A percentile compares a stretch with the other conserved stretches of the same genome.
These are phyloP conservation scores for Balanococcus diminutus DNA, from an alignment of 2,888 invertebrate genomes.

Conservation along the genomic window DNA sequence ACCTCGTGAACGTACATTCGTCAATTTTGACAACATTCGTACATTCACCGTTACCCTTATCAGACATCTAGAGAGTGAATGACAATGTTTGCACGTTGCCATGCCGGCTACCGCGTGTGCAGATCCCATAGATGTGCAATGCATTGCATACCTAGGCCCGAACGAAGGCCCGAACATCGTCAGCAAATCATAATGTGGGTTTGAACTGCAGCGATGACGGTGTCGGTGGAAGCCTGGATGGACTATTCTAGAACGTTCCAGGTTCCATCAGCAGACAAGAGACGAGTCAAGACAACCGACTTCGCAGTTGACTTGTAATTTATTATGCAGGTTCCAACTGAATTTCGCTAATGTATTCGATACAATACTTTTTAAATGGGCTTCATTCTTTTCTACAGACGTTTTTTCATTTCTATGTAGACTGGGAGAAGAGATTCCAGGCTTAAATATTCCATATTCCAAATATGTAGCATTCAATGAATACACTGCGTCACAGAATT, in stretches of 20 bases:
- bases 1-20: background rate
- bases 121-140: too few relatives aligned
- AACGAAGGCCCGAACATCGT: background rate
- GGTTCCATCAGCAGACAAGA: background rate
- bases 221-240: too few relatives aligned
- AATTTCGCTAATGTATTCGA: too few relatives aligned
- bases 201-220: background rate
- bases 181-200: background rate
- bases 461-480: too few relatives aligned
- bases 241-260: slow-evolving; percentile 24
- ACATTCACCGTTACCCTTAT: slow-evolving; percentile 3
- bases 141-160: background rate
- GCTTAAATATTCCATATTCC: too few relatives aligned
- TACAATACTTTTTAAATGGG: too few relatives aligned
- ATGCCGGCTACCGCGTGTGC: background rate
- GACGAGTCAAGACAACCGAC: background rate
- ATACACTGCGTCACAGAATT: too few relatives aligned
- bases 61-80: background rate
- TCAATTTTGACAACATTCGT: background rate
- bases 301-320: background rate
- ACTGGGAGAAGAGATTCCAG: too few relatives aligned
- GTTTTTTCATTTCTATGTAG: too few relatives aligned
- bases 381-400: too few relatives aligned
- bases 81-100: background rate
- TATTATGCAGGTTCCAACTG: background rate